A percentile compares a stretch with the other conserved stretches of the same genome.
Conservation (phyloP, 2,797 vertebrate genomes). For the Lophius americanus region DNA sequence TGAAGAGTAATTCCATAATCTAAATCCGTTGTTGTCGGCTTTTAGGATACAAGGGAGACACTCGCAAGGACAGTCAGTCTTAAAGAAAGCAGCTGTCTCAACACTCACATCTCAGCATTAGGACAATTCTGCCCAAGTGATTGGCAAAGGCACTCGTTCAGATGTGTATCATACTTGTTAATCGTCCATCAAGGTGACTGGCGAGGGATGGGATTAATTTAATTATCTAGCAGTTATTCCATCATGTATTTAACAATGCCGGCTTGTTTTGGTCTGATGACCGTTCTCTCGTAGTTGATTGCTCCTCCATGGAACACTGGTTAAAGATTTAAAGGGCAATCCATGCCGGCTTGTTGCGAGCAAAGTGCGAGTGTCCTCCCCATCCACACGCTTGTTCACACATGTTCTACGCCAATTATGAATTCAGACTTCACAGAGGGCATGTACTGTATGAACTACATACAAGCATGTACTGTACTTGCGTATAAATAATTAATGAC, state of each 20-base stretch:
- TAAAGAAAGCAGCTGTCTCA: constrained; percentile 10
- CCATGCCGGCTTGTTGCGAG: constrained; percentile 27
- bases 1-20: constrained; percentile 58
- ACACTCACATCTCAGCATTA: neutral
- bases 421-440: constrained; percentile 34
- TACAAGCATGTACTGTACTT: constrained; percentile 11
- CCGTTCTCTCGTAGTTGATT: constrained; percentile 50
- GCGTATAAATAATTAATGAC: constrained; percentile 52
- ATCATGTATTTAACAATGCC: constrained; percentile 53
- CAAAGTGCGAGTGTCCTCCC: constrained; percentile 19
- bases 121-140: constrained; percentile 35
- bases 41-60: constrained; percentile 34
- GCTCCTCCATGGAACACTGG: constrained; percentile 42
- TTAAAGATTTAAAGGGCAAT: constrained; percentile 61
- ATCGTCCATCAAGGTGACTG: constrained; percentile 74
- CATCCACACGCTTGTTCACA: constrained; percentile 44
- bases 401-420: constrained; percentile 38
- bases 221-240: constrained; percentile 63
- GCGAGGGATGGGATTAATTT: constrained; percentile 51
- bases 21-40: constrained; percentile 61
- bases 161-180: constrained; percentile 32
- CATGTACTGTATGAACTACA: constrained; percentile 15
- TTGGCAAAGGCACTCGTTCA: constrained; percentile 48
- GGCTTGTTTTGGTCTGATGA: constrained; percentile 50
- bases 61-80: constrained; percentile 58